Conservation (phyloP, 2,113 vertebrate species). For the Agapornis roseicollis region DNA sequence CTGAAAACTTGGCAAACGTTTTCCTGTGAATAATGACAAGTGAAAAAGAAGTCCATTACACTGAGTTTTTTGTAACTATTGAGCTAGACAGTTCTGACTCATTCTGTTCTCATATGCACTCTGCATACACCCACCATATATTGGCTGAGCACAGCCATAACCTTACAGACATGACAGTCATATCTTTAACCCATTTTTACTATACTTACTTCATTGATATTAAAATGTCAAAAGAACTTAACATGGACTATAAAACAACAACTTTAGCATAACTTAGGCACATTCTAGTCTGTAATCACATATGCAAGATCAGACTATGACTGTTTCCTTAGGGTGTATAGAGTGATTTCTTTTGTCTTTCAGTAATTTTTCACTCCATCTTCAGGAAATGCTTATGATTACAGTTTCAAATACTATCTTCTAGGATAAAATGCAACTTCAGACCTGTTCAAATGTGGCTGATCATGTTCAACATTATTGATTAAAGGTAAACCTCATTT, state of each 20-base stretch:
- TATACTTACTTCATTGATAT: background rate
- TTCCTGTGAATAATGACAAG: background rate
- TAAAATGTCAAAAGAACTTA: background rate
- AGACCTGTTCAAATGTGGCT: background rate
- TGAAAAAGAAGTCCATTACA: background rate
- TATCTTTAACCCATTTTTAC: background rate
- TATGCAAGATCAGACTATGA: background rate
- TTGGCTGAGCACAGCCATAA: background rate
- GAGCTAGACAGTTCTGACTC: conserved; percentile 21
- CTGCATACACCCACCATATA: fast-evolving
- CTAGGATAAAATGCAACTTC: background rate
- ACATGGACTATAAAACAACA: background rate
- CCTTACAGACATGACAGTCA: background rate
- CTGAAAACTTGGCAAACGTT: background rate
- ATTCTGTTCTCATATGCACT: background rate
- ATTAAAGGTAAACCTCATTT: background rate
- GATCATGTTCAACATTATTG: background rate
- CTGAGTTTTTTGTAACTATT: background rate
- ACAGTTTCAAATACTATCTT: background rate
- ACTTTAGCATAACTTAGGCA: background rate
- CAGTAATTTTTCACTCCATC: background rate
- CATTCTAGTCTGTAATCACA: background rate
- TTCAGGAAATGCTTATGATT: background rate
- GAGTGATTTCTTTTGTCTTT: background rate
- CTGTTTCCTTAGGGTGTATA: background rate